Percentiles rank a stretch among this genome's conserved stretches.
phyloP scores from a whole-genome alignment of 1,140 invertebrate species.

The Drosophila sp. region DNA sequence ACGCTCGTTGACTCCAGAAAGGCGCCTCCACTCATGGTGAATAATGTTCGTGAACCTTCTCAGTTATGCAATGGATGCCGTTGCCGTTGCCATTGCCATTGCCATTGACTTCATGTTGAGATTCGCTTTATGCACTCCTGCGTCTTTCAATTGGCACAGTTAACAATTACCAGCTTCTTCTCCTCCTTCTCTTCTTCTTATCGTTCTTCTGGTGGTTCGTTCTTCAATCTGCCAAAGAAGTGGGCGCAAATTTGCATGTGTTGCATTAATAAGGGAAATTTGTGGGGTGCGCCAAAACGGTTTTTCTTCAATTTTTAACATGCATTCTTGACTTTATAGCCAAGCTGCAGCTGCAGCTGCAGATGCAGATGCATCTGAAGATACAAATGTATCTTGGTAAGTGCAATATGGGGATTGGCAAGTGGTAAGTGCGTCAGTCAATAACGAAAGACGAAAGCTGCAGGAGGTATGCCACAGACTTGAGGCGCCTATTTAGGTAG shows the following conservation, averaged over 20 bases:
- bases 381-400: not conserved
- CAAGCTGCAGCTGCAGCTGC: conserved; percentile 11
- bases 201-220: not conserved
- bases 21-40: conserved; percentile 62
- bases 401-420: conserved; percentile 15
- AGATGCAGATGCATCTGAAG: conserved; percentile 8
- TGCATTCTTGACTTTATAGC: conserved; percentile 65
- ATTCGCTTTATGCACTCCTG: conserved; percentile 67
- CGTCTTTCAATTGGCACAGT: conserved; percentile 49
- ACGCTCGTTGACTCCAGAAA: conserved; percentile 51
- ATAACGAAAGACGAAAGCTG: not conserved
- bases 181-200: no score
- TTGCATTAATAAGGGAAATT: conserved; percentile 72
- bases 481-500: not conserved
- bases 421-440: conserved; percentile 13
- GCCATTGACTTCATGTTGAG: conserved; percentile 50
- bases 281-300: conserved; percentile 34
- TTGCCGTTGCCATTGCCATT: conserved; percentile 28
- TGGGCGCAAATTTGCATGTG: conserved; percentile 71
- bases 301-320: conserved; percentile 48
- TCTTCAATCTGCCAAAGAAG: conserved; percentile 48
- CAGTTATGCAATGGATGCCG: conserved; percentile 66
- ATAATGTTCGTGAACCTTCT: conserved; percentile 24
- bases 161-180: conserved; percentile 62
- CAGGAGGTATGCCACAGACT: conserved; percentile 16